Base-by-base conservation (phyloP, 2,888 invertebrate species). In the Andrena chrysosceles region DNA sequence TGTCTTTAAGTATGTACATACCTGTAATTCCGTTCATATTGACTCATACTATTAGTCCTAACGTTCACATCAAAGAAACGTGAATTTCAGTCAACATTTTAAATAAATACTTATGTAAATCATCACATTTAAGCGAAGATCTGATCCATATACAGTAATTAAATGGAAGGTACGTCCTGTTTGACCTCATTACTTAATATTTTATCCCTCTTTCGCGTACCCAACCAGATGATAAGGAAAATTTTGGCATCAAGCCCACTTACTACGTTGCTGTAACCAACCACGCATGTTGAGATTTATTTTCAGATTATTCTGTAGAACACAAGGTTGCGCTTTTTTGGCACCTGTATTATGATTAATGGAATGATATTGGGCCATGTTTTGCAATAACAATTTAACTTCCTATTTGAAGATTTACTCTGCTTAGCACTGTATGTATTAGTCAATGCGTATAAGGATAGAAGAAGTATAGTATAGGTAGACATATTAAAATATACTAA, bases 191-290 rank as follows among this genome's bases (percentile, higher is more conserved):
- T 82, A 75, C 80, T 80, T 82, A 82, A 80, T 75, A 68, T 60
- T 85, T 88, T 85, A 86, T 84, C 82, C 86, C 81, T 26, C 77
- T 78, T 77, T 80, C 83, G 79, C 79, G 70, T 81, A 86, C 77
- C 77, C 70, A 63, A 67, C 49, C 67, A 72, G 42, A 77, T 56
- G 80, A 75, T 77, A 77, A 76, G 70, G 73, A 29, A 63, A 73
- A 71, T 77, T 54, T 63, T 76, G 80, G 85, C 85, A 85, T 67
- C 62, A 62, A 67, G 26, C 66, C 69, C 67, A 62, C 71, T 62
- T 73, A 6, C 62, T 63, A 52, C 54, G 23, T 35, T 42, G 48
- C 62, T 60, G 33, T 66, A 81, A 60, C 73, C 59, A 67, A 62
- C 81, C 67, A 80, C 83, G 80, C 81, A 67, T 56, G 52, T 31